A percentile compares a stretch with the other conserved stretches of the same genome.
Conservation (phyloP, 2,888 invertebrate genomes). For the Spicauda simplicius region DNA sequence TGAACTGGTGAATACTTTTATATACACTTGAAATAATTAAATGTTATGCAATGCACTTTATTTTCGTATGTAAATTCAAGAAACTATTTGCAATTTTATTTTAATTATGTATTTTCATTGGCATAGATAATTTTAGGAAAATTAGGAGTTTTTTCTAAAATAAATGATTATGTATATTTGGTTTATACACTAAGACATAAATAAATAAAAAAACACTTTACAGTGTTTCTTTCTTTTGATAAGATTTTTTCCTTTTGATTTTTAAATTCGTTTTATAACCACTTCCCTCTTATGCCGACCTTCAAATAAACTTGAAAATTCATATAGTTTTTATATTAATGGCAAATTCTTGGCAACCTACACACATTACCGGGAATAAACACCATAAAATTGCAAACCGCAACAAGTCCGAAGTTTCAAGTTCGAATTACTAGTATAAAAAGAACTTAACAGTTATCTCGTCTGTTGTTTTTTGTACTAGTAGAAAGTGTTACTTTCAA, state of each 20-base stretch:
- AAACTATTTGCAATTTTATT: conserved; percentile 27
- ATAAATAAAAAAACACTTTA: conserved; percentile 44
- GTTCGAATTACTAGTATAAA: too few species aligned
- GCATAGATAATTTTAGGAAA: conserved; percentile 40
- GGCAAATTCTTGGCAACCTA: neutral
- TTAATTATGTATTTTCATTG: conserved; percentile 31
- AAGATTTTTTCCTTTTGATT: conserved; percentile 7
- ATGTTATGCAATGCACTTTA: conserved; percentile 20
- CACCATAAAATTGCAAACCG: neutral
- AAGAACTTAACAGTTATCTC: too few species aligned
- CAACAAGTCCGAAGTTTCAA: neutral
- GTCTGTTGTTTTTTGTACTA: too few species aligned
- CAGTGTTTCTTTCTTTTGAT: conserved; percentile 35
- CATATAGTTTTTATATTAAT: neutral
- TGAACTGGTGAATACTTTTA: conserved; percentile 24
- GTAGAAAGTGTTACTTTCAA: too few species aligned
- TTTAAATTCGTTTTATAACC: neutral
- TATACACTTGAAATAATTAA: conserved; percentile 16
- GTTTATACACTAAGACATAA: conserved; percentile 51
- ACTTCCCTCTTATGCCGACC: neutral
- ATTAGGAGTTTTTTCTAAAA: conserved; percentile 52
- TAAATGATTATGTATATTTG: conserved; percentile 56
- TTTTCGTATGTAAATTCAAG: conserved; percentile 2
- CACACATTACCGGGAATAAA: neutral
- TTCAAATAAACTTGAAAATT: neutral